Base-by-base conservation (phyloP, 2,888 invertebrate genomes). In the Agonopterix heracliana region DNA sequence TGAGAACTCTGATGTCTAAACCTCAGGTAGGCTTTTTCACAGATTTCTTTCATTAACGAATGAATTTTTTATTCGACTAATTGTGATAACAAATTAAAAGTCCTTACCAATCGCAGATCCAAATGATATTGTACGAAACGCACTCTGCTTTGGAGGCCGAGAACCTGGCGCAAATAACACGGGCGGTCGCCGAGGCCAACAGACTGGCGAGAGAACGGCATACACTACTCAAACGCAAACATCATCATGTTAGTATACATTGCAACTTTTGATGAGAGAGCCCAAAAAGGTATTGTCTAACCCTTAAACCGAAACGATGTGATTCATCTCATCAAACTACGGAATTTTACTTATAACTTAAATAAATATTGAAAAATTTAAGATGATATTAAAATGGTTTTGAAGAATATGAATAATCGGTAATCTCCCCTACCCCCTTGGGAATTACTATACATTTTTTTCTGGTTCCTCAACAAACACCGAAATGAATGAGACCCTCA, bases 61-160 rank as follows among this genome's bases (percentile, higher is more conserved):
- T n/a, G n/a, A 3, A 38, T 38, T 36, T 36, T 36, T 10, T 7
- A 36, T 36, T 36, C 36, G 36, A 36, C 1, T 36, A 5, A 5
- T 17, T 17, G 17, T n/a, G n/a, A 36, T 36, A 36, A 36, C 36
- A 7, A 9, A 38, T 35, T 35, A 35, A 35, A 35, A 9, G 3
- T 38, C n/a, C n/a, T 2, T 38, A n/a, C 38, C n/a, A n/a, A 38
- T 38, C n/a, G 10, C 38, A 92, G 92, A 92, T 95, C 17, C 96
- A 96, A 68, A 89, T 95, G 54, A 91, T 95, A 10, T 76, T 96
- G 35, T 96, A 96, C 64, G 95, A 95, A 71, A 95, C 95, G 0
- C 95, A 96, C 78, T 95, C 95, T 0, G 91, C 93, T 46, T 80
- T 95, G 41, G 91, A 91, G 36, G 91, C 92, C 0, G 96, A 96